Evolutionary conservation across 2,888 invertebrate genomes (phyloP).

Genomic region (Drosophila lutescens): DNA sequence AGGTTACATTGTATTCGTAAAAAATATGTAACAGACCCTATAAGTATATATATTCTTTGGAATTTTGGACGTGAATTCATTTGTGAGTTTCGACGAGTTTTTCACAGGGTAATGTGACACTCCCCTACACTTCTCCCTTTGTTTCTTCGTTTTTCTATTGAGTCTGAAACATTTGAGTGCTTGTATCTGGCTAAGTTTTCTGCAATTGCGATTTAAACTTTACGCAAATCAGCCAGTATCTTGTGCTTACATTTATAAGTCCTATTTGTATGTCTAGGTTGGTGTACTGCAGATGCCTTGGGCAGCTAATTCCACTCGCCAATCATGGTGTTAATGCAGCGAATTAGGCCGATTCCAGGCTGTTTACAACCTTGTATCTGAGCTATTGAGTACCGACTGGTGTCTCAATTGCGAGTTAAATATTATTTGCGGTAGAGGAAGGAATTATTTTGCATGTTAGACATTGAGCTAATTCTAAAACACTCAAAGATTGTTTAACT

Average conservation of each 20-base stretch:
- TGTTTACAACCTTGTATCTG: slow-evolving; percentile 1
- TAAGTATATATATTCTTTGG: no score
- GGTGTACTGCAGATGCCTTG: background rate
- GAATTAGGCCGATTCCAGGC: slow-evolving; percentile 17
- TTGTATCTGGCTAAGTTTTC: background rate
- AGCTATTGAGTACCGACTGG: background rate
- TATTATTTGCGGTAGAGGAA: background rate
- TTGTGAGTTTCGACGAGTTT: no score
- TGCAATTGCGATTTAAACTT: background rate
- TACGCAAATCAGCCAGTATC: background rate
- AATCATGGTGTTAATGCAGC: slow-evolving; percentile 24
- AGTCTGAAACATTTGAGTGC: background rate
- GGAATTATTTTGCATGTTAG: background rate
- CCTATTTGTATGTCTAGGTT: slow-evolving; percentile 1
- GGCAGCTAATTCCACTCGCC: background rate
- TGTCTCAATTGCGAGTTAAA: background rate
- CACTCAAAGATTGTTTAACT: background rate
- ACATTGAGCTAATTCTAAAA: background rate
- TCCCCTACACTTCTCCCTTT: no score
- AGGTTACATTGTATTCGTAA: no score
- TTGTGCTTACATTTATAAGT: slow-evolving; percentile 4
- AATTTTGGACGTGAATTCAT: no score
- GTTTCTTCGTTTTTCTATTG: background rate
- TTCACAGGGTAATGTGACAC: no score
- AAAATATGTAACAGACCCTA: no score